These are phyloP conservation scores for Acheta domesticus DNA, from an alignment of 2,888 invertebrate species.

Conservation along the genomic window DNA sequence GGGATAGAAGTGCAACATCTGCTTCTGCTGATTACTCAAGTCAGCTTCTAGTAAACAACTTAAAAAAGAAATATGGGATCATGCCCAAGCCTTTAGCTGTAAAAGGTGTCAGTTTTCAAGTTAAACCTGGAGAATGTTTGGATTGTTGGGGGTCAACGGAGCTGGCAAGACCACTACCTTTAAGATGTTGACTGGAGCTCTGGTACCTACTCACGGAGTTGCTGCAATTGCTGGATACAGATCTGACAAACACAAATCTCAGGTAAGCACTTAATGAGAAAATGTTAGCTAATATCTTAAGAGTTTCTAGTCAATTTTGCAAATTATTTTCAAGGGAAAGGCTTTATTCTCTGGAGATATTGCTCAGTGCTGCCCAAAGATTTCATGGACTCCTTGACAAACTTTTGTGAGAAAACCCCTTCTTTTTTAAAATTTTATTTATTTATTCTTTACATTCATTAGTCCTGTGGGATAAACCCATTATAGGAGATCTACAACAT, in stretches of 20 bases:
- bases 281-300: background rate
- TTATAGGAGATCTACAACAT: too few relatives aligned
- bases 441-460: too few relatives aligned
- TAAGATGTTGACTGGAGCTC: slow-evolving; percentile 55
- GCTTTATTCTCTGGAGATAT: too few relatives aligned
- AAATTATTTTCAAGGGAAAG: too few relatives aligned
- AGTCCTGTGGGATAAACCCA: too few relatives aligned
- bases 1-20: too few relatives aligned
- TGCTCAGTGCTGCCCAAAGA: too few relatives aligned
- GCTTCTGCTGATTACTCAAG: background rate
- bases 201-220: slow-evolving; percentile 47
- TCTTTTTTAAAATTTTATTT: too few relatives aligned
- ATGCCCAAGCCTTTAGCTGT: slow-evolving; percentile 54
- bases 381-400: too few relatives aligned
- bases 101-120: slow-evolving; percentile 63
- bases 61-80: slow-evolving; percentile 60
- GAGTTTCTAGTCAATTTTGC: background rate
- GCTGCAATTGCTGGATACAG: slow-evolving; percentile 48
- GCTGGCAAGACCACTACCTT: slow-evolving; percentile 57
- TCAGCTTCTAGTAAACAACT: slow-evolving; percentile 53
- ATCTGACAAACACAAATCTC: slow-evolving; percentile 40
- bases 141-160: slow-evolving; percentile 53
- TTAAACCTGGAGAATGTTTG: slow-evolving; percentile 53
- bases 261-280: slow-evolving; percentile 24
- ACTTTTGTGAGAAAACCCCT: too few relatives aligned